Percentiles rank a stretch among this genome's conserved stretches.
Evolutionary conservation across 2,888 invertebrate species (phyloP).

Genomic region (Lepeophtheirus nordmannii): DNA sequence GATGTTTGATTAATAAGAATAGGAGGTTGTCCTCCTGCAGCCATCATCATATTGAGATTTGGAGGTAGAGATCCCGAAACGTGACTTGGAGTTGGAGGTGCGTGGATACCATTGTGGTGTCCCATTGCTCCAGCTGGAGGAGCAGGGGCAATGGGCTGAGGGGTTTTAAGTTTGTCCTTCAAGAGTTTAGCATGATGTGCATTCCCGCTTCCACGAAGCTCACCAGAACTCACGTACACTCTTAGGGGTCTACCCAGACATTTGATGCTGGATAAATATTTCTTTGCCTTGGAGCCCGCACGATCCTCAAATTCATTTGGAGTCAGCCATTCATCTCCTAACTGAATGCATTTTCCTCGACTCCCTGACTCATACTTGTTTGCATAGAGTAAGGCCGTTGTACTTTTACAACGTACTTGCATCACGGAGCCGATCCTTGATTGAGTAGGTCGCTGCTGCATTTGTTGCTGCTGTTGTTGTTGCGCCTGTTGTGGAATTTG

Average conservation of each 20-base stretch:
- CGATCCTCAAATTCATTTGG: slow-evolving; percentile 25
- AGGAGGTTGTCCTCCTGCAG: slow-evolving; percentile 9
- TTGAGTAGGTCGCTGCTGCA: not conserved
- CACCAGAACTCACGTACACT: slow-evolving; percentile 21
- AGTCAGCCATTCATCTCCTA: slow-evolving; percentile 24
- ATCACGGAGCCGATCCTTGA: slow-evolving; percentile 19
- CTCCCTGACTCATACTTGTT: slow-evolving; percentile 22
- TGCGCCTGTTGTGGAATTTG: not conserved
- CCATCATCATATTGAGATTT: slow-evolving; percentile 14
- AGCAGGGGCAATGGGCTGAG: slow-evolving; percentile 23
- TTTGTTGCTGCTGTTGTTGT: not conserved
- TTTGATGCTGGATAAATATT: slow-evolving; percentile 23
- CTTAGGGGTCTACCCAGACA: slow-evolving; percentile 22
- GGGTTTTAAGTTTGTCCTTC: not conserved
- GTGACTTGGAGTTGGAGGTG: slow-evolving; percentile 16
- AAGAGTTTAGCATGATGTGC: not conserved
- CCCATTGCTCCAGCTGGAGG: not conserved
- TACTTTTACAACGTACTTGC: slow-evolving; percentile 22
- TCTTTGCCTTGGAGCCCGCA: slow-evolving; percentile 24
- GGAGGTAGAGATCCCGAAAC: slow-evolving; percentile 9
- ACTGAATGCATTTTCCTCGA: slow-evolving; percentile 23
- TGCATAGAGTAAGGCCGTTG: slow-evolving; percentile 13
- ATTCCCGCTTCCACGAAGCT: slow-evolving; percentile 17
- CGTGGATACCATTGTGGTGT: not conserved
- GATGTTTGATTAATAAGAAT: slow-evolving; percentile 24